A percentile compares a stretch with the other conserved stretches of the same genome.
These are phyloP conservation scores for Sarcophaga carnaria DNA, from an alignment of 2,888 invertebrate genomes.

Conservation along the genomic window DNA sequence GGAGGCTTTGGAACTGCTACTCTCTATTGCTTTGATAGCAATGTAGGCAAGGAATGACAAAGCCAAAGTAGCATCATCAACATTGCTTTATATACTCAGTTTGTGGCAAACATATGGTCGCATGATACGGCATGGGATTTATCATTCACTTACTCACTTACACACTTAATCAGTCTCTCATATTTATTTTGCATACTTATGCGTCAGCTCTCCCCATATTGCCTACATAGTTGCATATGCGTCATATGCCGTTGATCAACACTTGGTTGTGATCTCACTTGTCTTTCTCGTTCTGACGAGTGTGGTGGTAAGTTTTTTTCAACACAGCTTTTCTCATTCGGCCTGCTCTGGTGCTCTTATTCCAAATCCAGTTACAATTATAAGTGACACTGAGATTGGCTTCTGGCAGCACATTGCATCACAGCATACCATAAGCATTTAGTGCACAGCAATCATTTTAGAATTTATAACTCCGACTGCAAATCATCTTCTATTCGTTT, in stretches of 20 bases:
- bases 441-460: slow-evolving; percentile 25
- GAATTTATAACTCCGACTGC: background rate
- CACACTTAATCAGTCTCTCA: slow-evolving; percentile 30
- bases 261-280: background rate
- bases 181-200: slow-evolving; percentile 36
- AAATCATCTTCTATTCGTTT: background rate
- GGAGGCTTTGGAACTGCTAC: slow-evolving; percentile 20
- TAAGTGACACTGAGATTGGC: slow-evolving; percentile 71
- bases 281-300: background rate
- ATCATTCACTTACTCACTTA: slow-evolving; percentile 58
- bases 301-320: slow-evolving; percentile 21
- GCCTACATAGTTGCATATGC: slow-evolving; percentile 3
- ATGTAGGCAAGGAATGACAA: slow-evolving; percentile 77
- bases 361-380: slow-evolving; percentile 59
- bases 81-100: slow-evolving; percentile 60
- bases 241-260: background rate
- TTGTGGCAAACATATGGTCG: slow-evolving; percentile 60
- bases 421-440: slow-evolving; percentile 24
- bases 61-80: slow-evolving; percentile 69
- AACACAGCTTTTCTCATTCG: slow-evolving; percentile 2
- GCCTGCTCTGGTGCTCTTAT: background rate
- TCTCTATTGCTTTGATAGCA: slow-evolving; percentile 60
- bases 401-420: slow-evolving; percentile 58
- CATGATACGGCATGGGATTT: slow-evolving; percentile 24
- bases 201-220: slow-evolving; percentile 59